Evolutionary conservation across 1,140 invertebrate species (phyloP), one percentile per base, ranked within the genome.

Genomic region (Bicyclus anynana): DNA sequence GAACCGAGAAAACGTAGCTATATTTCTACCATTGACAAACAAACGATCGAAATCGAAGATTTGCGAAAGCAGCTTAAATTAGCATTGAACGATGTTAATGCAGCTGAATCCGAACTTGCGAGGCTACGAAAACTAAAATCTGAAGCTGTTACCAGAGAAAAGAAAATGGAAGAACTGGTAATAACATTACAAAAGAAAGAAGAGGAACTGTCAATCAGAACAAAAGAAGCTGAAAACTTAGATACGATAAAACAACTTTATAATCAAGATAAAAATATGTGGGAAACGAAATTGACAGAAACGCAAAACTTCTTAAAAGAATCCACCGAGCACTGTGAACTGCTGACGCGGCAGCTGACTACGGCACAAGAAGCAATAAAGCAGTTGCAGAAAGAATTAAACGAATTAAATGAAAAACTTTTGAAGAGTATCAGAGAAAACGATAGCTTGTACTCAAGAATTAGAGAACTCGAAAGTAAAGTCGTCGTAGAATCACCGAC

Each of bases 391-490:
- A 90, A 90, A 53, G 92, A 93, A 77, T 75, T 93, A 33, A 90
- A 90, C 73, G 90, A 89, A 53, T 68, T 90, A n/a, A 89, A 88
- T 62, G 87, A 90, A 37, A 89, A 91, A 53, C 77, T 94, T 21
- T 74, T 91, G 1, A 90, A 90, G 59, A 93, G 92, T 54, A 93
- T 94, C 40, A 93, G 95, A 74, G 95, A 96, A 84, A 96, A 96
- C 74, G 94, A 95, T 62, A 84, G 87, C 10, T 84, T 96, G 6
- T 95, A 93, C 59, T 87, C 89, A 35, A 91, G 92, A 61, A 84
- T 96, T 18, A 88, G 93, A 56, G 94, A 95, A 65, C 67, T 95
- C 5, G 93, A 95, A 83, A 90, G 90, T 9, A 90, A 91, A 61
- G 84, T 79, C 10, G 62, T 77, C 55, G 80, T 77, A 62, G 72